A percentile compares a stretch with the other conserved stretches of the same genome.
Conservation (phyloP, 2,888 invertebrate genomes). For the Copidosoma aretas region DNA sequence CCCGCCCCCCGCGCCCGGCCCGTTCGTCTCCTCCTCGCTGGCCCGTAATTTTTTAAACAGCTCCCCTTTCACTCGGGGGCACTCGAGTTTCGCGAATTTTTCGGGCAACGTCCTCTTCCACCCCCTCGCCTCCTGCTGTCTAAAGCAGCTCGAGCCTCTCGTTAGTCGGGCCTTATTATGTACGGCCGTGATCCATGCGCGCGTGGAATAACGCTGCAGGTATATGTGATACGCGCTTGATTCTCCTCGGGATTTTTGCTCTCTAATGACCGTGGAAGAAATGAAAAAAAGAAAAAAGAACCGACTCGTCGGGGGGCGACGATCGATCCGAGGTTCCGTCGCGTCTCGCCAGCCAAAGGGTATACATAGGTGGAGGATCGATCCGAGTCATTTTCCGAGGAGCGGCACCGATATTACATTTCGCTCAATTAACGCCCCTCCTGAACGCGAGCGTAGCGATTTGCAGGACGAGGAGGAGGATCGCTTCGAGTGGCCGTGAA, state of each 20-base stretch:
- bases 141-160: no score
- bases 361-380: not conserved
- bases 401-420: slow-evolving; percentile 29
- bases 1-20: not conserved
- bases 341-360: no score
- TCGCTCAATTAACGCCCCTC: slow-evolving; percentile 23
- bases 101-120: not conserved
- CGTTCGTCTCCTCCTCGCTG: not conserved
- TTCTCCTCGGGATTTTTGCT: no score
- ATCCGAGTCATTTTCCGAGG: no score
- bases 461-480: not conserved
- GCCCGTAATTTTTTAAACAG: slow-evolving; percentile 24
- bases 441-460: not conserved
- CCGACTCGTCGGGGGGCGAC: no score
- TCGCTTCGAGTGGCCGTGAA: not conserved
- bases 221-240: no score
- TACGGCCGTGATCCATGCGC: no score
- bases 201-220: no score
- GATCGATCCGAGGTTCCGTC: no score
- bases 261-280: no score
- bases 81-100: not conserved
- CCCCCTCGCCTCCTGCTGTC: not conserved
- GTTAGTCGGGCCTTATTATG: no score
- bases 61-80: not conserved
- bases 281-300: no score